Percentiles rank a stretch among this genome's conserved stretches.
These are phyloP conservation scores for Thamnophis sirtalis DNA, from an alignment of 2,113 vertebrate genomes.

Conservation along the genomic window DNA sequence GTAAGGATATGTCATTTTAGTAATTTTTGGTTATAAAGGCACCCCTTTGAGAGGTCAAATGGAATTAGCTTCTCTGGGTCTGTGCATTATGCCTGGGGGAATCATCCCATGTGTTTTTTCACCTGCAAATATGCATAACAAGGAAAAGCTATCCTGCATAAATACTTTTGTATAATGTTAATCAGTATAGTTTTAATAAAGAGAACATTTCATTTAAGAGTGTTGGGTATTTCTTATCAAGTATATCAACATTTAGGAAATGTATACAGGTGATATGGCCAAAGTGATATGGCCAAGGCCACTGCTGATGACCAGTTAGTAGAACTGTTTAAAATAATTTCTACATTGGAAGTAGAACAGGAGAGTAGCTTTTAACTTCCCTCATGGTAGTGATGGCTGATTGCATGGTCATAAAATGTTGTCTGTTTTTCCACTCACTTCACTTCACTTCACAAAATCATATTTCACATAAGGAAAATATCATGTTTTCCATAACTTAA, in stretches of 20 bases:
- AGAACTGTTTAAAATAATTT: background rate
- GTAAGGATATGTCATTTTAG: background rate
- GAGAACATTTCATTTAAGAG: background rate
- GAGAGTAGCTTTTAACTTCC: background rate
- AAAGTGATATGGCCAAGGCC: background rate
- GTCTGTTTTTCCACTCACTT: background rate
- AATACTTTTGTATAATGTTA: background rate
- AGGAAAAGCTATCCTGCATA: background rate
- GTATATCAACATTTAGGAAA: background rate
- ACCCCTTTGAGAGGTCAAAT: background rate
- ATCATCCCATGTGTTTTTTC: background rate
- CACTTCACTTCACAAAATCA: background rate
- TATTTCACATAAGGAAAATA: background rate
- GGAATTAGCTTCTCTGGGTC: background rate
- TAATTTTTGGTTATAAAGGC: background rate
- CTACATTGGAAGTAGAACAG: background rate
- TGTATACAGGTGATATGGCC: background rate
- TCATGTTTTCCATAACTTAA: background rate
- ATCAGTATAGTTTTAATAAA: background rate
- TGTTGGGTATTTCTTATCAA: background rate
- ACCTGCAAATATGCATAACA: background rate
- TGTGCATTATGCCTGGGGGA: background rate
- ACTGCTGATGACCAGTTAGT: background rate
- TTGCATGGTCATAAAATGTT: background rate
- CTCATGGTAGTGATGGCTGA: background rate